These are phyloP conservation scores for Vespertilio murinus DNA, from an alignment of 2,797 vertebrate species.

Conservation along the genomic window DNA sequence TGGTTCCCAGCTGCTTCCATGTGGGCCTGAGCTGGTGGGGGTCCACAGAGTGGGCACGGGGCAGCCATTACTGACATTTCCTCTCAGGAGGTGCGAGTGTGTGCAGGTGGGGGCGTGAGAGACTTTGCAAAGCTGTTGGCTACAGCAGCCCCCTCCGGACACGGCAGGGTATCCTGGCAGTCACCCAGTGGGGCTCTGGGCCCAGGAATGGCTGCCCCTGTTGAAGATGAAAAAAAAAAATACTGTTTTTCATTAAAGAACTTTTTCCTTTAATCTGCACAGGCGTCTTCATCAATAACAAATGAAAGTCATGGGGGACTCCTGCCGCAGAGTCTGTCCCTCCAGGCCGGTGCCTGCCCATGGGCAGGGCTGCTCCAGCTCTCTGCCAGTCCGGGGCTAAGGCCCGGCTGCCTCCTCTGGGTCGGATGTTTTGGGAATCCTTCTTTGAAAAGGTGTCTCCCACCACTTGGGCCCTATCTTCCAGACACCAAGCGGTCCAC, in stretches of 20 bases:
- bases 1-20: not conserved
- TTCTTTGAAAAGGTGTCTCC: not conserved
- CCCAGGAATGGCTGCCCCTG: not conserved
- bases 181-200: not conserved
- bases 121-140: not conserved
- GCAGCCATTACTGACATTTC: not conserved
- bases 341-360: not conserved
- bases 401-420: not conserved
- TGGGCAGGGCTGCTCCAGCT: not conserved
- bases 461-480: not conserved
- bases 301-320: not conserved
- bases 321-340: not conserved
- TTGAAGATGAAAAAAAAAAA: not conserved
- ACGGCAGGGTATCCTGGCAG: not conserved
- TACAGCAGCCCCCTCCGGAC: not conserved
- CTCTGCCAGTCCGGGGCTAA: not conserved
- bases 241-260: not conserved
- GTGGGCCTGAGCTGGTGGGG: not conserved
- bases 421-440: not conserved
- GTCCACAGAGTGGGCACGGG: not conserved
- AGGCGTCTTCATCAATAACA: not conserved
- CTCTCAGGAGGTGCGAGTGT: not conserved
- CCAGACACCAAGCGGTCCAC: fast-evolving
- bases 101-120: not conserved
- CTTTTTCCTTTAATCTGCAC: not conserved